Base-by-base conservation (phyloP, 2,888 invertebrate species). In the Eupithecia inturbata region DNA sequence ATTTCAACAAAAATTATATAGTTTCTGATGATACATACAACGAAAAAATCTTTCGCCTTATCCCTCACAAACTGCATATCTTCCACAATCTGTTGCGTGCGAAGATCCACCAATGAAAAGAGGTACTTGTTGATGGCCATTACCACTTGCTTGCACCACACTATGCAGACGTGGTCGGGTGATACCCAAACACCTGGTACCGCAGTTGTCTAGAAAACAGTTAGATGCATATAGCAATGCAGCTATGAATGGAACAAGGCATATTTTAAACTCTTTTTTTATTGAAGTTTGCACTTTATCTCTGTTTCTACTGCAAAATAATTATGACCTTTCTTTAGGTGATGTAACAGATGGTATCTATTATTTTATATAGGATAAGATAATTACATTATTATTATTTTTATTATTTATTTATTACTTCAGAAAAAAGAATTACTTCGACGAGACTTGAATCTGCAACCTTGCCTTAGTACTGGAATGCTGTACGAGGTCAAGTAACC, bases 121-220 rank as follows among this genome's bases (percentile, higher is more conserved):
- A 99, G 92, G 69, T 97, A 96, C 81, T 97, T 95, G 77, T 97
- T 97, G 72, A 98, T 95, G 0, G 96, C 96, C 86, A 98, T 89
- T 1, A 98, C 96, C 60, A 98, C 92, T 89, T 99, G 98, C 84
- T 98, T 97, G 89, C 98, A 99, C 99, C 99, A 99, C 5, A 98
- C 96, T 82, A 98, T 97, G 82, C 97, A 97, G 16, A 98, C 95
- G 88, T 99, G 99, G 89, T 99, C 98, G 1, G 97, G 96, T 6
- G 98, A 96, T 12, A 97, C 94, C 98, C 99, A 99, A 1, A 97
- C 97, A 71, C 96, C 96, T 0, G 99, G 98, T 70, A 99, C 95
- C 39, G 96, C 95, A 70, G 96, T 96, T 1, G 96, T 95, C 96
- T 97, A 87, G 71, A 95, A 91, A 76, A 76, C 67, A 53, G 16